Base-by-base conservation (phyloP, 1,140 invertebrate genomes). In the Megathymus violae region DNA sequence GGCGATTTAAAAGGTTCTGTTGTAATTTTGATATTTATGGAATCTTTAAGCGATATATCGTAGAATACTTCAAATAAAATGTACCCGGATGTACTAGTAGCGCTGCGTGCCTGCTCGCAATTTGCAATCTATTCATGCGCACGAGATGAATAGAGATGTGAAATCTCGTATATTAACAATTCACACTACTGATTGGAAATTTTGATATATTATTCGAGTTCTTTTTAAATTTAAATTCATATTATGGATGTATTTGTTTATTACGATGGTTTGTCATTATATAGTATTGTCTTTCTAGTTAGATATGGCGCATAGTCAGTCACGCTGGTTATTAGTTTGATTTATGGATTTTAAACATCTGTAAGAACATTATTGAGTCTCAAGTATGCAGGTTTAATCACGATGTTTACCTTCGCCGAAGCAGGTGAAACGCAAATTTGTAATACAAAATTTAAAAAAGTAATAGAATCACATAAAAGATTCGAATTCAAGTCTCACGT, bases 61-160 rank as follows among this genome's bases (percentile, higher is more conserved):
- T 9, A 11, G 27, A 31, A 36, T 44, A 56, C 27, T 31, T 31
- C 3, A 9, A 9, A 31, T 56, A 41, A 31, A 44, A 14, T 22
- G 40, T 16, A 56, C 52, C 52, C 52, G 52, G 52, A 56, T 56
- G n/a, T n/a, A n/a, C n/a, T n/a, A n/a, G 38, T 15, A 25, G 3
- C 10, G 25, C 31, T 44, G 52, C 52, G 52, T 56, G 52, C 10
- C 31, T 14, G 41, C 43, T 31, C 22, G 38, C 52, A 31, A 17
- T 56, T 56, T n/a, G n/a, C n/a, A n/a, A n/a, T n/a, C n/a, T 56
- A 56, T 56, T 56, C 7, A 56, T 16, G 52, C 40, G 52, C 19
- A 56, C 40, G 52, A 56, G 52, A 56, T 56, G 40, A 40, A 44
- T 22, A 31, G 52, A 31, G 52, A 56, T 44, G 52, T 56, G 52